Conservation (phyloP, 2,888 invertebrate genomes). For the Mayetiola destructor region DNA sequence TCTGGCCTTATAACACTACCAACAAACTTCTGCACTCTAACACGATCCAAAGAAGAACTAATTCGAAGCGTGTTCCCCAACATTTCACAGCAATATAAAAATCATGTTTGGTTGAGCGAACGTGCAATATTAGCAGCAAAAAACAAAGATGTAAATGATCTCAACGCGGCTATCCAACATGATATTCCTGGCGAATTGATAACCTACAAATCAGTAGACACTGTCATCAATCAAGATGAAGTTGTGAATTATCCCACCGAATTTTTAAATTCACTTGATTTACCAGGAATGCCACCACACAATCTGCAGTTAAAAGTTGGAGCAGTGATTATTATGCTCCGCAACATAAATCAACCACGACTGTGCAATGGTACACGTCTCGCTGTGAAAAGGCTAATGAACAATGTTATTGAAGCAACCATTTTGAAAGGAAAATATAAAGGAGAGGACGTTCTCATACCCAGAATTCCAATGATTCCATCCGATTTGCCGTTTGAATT, state of each 20-base stretch:
- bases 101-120: conserved; percentile 20
- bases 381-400: conserved; percentile 20
- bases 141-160: conserved; percentile 17
- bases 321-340: conserved; percentile 21
- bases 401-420: conserved; percentile 22
- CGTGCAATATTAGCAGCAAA: conserved; percentile 19
- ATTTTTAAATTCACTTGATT: conserved; percentile 20
- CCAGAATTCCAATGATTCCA: conserved; percentile 27
- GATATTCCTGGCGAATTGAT: conserved; percentile 15
- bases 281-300: conserved; percentile 19
- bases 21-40: conserved; percentile 20
- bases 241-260: conserved; percentile 19
- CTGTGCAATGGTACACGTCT: conserved; percentile 24
- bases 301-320: conserved; percentile 22
- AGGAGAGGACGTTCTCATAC: conserved; percentile 23
- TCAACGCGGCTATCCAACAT: conserved; percentile 18
- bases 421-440: conserved; percentile 20
- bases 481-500: conserved; percentile 23
- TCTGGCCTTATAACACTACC: conserved; percentile 21
- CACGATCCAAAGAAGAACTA: conserved; percentile 20
- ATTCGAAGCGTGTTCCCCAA: conserved; percentile 24
- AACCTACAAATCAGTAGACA: conserved; percentile 18
- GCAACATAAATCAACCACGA: conserved; percentile 22
- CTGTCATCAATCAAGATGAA: conserved; percentile 17
- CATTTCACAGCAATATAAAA: conserved; percentile 22